A percentile compares a stretch with the other conserved stretches of the same genome.
Evolutionary conservation across 2,888 invertebrate genomes (phyloP).

Genomic region (Pheosia tremula): DNA sequence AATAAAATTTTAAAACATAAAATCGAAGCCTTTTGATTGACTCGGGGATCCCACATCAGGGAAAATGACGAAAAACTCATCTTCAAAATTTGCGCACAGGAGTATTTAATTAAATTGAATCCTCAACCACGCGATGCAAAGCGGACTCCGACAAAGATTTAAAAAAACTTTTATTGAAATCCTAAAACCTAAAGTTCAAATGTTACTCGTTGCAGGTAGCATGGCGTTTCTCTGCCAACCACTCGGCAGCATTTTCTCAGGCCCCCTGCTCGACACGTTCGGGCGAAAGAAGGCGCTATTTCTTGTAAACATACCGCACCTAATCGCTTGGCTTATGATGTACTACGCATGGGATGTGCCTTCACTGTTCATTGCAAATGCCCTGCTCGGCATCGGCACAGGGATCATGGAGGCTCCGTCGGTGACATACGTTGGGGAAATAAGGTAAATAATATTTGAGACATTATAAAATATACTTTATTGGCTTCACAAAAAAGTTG

Average conservation of each 20-base stretch:
- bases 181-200: too few species aligned
- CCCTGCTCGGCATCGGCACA: slow-evolving; percentile 82
- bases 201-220: slow-evolving; percentile 68
- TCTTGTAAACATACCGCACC: slow-evolving; percentile 83
- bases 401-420: slow-evolving; percentile 86
- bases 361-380: slow-evolving; percentile 77
- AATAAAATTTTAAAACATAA: too few species aligned
- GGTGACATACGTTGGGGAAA: slow-evolving; percentile 86
- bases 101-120: too few species aligned
- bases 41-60: too few species aligned
- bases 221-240: slow-evolving; percentile 84
- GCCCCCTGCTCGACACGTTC: slow-evolving; percentile 80
- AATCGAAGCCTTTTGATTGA: too few species aligned
- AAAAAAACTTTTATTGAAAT: too few species aligned
- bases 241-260: slow-evolving; percentile 83
- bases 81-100: too few species aligned
- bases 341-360: slow-evolving; percentile 77
- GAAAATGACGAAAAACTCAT: too few species aligned
- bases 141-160: too few species aligned
- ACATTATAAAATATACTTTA: too few species aligned
- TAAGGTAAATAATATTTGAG: slow-evolving; percentile 60
- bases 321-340: slow-evolving; percentile 84
- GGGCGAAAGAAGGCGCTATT: slow-evolving; percentile 83
- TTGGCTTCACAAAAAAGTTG: too few species aligned
- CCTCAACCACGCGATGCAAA: too few species aligned